Conservation (phyloP, 2,888 invertebrate genomes). For the Coecobrya sp. region DNA sequence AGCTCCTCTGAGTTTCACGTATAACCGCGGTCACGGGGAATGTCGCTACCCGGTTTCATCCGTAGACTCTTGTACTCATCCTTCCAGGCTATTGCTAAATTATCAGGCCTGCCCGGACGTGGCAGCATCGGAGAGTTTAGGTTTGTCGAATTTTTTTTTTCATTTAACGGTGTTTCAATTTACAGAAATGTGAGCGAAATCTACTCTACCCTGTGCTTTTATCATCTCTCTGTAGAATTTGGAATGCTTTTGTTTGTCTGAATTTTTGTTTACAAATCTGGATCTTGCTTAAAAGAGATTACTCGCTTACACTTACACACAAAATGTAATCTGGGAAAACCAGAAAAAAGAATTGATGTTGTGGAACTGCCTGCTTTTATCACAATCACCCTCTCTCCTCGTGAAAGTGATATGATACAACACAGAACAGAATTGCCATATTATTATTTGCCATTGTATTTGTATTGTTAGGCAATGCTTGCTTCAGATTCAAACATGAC, state of each 20-base stretch:
- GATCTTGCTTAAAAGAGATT: slow-evolving; percentile 49
- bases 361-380: slow-evolving; percentile 14
- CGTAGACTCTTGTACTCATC: slow-evolving; percentile 97
- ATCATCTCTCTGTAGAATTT: slow-evolving; percentile 30
- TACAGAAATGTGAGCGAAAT: not conserved
- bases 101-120: slow-evolving; percentile 98
- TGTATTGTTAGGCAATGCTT: slow-evolving; percentile 30
- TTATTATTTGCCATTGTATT: not conserved
- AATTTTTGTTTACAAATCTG: slow-evolving; percentile 59
- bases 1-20: slow-evolving; percentile 97
- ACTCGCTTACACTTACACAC: slow-evolving; percentile 34
- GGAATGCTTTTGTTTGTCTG: slow-evolving; percentile 28
- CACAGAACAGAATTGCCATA: too few relatives aligned
- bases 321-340: slow-evolving; percentile 51
- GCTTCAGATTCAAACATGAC: slow-evolving; percentile 52
- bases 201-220: not conserved
- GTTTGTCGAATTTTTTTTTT: slow-evolving; percentile 88
- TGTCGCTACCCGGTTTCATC: slow-evolving; percentile 96
- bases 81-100: slow-evolving; percentile 95
- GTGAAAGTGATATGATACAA: too few relatives aligned
- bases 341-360: slow-evolving; percentile 10
- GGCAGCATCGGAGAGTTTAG: slow-evolving; percentile 96
- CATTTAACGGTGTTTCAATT: not conserved
- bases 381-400: slow-evolving; percentile 40
- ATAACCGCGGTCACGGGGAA: slow-evolving; percentile 96